Evolutionary conservation across 2,797 vertebrate species (phyloP).

Genomic region (Morus bassanus): DNA sequence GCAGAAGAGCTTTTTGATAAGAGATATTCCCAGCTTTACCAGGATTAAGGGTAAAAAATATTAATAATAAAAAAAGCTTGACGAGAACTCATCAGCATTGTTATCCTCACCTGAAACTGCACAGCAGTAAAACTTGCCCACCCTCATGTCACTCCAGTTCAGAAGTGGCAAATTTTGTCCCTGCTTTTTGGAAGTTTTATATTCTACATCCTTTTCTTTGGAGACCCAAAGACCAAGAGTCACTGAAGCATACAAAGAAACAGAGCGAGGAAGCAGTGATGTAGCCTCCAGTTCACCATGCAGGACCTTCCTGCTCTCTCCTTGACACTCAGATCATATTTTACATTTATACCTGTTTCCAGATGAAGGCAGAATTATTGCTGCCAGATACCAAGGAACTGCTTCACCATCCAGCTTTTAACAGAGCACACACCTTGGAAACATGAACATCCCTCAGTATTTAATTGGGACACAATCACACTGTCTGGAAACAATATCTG

Average conservation of each 20-base stretch:
- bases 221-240: neutral
- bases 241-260: neutral
- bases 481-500: neutral
- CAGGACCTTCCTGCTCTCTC: neutral
- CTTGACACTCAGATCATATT: neutral
- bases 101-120: neutral
- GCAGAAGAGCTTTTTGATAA: neutral
- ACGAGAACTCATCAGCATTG: neutral
- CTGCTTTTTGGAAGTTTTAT: neutral
- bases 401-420: neutral
- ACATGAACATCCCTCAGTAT: neutral
- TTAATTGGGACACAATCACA: neutral
- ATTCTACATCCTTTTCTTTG: neutral
- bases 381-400: neutral
- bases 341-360: neutral
- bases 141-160: neutral
- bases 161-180: neutral
- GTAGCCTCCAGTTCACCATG: fast-evolving
- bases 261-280: neutral
- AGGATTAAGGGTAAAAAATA: neutral
- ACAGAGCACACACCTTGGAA: neutral
- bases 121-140: neutral
- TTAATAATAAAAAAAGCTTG: neutral
- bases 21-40: neutral
- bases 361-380: neutral